Conservation (phyloP, 1,140 invertebrate species). For the Drosophila elegans region DNA sequence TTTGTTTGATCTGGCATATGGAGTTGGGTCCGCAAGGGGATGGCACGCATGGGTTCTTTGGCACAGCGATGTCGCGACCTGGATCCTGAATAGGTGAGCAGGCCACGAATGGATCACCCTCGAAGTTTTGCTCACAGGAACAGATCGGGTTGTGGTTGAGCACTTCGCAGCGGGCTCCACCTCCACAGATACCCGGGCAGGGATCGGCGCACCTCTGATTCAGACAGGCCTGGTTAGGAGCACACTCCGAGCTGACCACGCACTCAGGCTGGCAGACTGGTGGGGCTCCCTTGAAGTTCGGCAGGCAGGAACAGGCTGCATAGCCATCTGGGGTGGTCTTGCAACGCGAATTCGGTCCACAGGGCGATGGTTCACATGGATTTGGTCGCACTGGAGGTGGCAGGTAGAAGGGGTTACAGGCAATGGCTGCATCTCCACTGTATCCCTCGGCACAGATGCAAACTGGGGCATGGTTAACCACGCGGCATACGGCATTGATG, state of each 20-base stretch:
- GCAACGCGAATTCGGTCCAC: constrained; percentile 92
- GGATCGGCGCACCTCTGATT: constrained; percentile 92
- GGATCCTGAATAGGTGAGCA: constrained; percentile 87
- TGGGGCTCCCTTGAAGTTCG: constrained; percentile 91
- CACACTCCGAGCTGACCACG: constrained; percentile 92
- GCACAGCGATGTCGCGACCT: constrained; percentile 72
- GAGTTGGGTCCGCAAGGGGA: constrained; percentile 94
- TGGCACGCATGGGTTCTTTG: constrained; percentile 90
- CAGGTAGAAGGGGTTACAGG: constrained; percentile 86
- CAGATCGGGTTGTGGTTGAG: constrained; percentile 94
- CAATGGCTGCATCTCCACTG: constrained; percentile 92
- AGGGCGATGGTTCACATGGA: constrained; percentile 91
- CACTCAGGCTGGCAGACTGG: constrained; percentile 93
- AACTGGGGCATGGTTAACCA: constrained; percentile 91
- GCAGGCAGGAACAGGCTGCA: constrained; percentile 92
- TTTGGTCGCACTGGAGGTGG: constrained; percentile 81
- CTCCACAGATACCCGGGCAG: constrained; percentile 91
- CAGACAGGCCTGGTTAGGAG: constrained; percentile 90
- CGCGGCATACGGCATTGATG: constrained; percentile 90
- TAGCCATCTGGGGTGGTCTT: constrained; percentile 89
- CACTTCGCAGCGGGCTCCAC: constrained; percentile 90
- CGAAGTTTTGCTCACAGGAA: constrained; percentile 89
- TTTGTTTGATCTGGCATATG: constrained; percentile 92
- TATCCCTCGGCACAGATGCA: constrained; percentile 91
- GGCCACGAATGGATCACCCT: constrained; percentile 92